phyloP scores from a whole-genome alignment of 2,888 invertebrate genomes.

The Thyatira batis region DNA sequence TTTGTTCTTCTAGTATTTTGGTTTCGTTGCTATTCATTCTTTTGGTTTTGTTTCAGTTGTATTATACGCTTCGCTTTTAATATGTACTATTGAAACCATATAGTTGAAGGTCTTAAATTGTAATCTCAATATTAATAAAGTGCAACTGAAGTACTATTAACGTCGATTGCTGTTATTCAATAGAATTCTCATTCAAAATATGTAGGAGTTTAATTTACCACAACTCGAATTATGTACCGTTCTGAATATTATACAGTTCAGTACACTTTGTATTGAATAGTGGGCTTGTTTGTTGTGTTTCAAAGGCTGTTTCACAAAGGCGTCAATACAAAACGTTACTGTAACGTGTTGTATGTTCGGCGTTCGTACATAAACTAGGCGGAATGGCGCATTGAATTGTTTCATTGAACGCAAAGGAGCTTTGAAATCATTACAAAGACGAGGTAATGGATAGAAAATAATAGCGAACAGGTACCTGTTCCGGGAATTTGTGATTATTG shows the following conservation, averaged over 20 bases:
- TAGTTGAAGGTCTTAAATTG: too few relatives aligned
- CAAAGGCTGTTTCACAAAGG: constrained; percentile 59
- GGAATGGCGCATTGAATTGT: constrained; percentile 39
- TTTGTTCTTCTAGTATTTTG: constrained; percentile 13
- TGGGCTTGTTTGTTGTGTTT: constrained; percentile 60
- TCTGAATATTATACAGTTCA: constrained; percentile 21
- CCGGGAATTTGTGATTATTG: not conserved
- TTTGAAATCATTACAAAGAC: not conserved
- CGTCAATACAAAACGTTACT: constrained; percentile 45
- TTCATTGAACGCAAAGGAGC: constrained; percentile 3
- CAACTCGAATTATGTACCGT: not conserved
- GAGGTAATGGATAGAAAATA: not conserved
- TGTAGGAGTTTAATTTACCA: not conserved
- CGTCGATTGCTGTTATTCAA: not conserved
- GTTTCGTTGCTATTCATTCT: constrained; percentile 10
- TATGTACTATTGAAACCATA: too few relatives aligned
- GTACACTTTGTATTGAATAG: constrained; percentile 51
- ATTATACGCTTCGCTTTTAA: too few relatives aligned
- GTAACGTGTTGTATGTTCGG: constrained; percentile 37
- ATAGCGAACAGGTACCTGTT: not conserved
- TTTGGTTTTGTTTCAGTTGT: constrained; percentile 10
- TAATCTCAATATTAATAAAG: too few relatives aligned
- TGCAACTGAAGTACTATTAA: too few relatives aligned
- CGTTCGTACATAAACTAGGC: constrained; percentile 38
- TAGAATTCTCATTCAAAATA: not conserved